Base-by-base conservation (phyloP, 2,888 invertebrate species). In the Diplolepis rosae region DNA sequence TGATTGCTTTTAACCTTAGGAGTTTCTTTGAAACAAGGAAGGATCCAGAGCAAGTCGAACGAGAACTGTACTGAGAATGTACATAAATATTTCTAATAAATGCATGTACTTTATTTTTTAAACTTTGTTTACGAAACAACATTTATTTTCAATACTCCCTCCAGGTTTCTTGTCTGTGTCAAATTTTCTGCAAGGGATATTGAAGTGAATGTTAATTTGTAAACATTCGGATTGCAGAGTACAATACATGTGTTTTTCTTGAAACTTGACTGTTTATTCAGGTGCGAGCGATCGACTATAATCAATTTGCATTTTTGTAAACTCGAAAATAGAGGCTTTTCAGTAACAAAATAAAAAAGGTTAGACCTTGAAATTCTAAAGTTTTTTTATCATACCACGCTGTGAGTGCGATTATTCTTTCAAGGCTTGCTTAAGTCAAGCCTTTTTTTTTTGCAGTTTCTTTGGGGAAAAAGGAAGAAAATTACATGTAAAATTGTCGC, bases 251-350 rank as follows among this genome's bases (percentile, higher is more conserved):
- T 52, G 52, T 52, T 28, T 52, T 30, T 52, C n/a, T 52, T 52
- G 52, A 52, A 52, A 52, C 28, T 52, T 27, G 52, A 52, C 28
- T 52, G 52, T 52, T 52, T 15, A 52, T 52, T 15, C 1, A 52
- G 30, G 28, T 52, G 52, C 52, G 28, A 52, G 52, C 15, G 52
- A 52, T 30, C 52, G 28, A 28, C 28, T 52, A n/a, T 7, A 30
- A 32, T 52, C n/a, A 18, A 24, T 39, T 61, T 61, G 61, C 39
- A 39, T 61, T 61, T 56, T 56, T 56, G 22, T 56, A 30, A 52
- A 15, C n/a, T 30, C 28, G 27, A 13, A 15, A 52, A n/a, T 52
- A 2, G 3, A 52, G 15, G 15, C 6, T 52, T 27, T 27, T 52
- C 5, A 52, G 1, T 18, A 18, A 18, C 7, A 28, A 51, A 27